These are phyloP conservation scores for Gymnogyps californianus DNA, from an alignment of 2,113 vertebrate species.

Conservation along the genomic window DNA sequence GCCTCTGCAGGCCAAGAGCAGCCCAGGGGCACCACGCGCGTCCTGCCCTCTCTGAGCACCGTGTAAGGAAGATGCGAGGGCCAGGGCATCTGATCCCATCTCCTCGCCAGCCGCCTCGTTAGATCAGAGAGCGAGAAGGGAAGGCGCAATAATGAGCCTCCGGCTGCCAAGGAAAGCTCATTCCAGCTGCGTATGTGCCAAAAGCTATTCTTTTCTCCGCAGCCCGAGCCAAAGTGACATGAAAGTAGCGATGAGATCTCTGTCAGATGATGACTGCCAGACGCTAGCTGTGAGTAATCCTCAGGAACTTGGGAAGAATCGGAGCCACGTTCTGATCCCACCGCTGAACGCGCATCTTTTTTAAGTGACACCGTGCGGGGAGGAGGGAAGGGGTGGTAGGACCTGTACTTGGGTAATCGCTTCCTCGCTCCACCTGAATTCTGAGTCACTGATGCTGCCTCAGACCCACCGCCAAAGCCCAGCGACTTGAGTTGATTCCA, in stretches of 20 bases:
- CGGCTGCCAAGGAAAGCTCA: neutral
- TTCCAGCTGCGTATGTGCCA: neutral
- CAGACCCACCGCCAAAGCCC: neutral
- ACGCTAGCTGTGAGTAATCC: neutral
- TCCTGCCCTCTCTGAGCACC: neutral
- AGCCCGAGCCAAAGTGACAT: neutral
- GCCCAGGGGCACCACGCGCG: rapidly evolving
- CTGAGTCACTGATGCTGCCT: neutral
- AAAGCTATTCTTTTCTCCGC: neutral
- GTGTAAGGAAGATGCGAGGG: neutral
- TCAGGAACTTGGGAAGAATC: neutral
- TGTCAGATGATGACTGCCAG: neutral
- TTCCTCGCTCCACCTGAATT: neutral
- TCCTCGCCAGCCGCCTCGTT: neutral
- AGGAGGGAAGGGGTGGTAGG: neutral
- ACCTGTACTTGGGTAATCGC: neutral
- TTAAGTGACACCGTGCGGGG: neutral
- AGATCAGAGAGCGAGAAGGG: neutral
- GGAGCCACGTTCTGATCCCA: neutral
- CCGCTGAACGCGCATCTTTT: rapidly evolving
- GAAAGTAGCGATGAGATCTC: neutral
- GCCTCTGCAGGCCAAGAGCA: neutral
- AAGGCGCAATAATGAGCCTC: neutral
- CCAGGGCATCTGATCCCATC: neutral
- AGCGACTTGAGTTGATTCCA: neutral